Conservation (phyloP, 2,113 vertebrate genomes). For the Amia ocellicauda region DNA sequence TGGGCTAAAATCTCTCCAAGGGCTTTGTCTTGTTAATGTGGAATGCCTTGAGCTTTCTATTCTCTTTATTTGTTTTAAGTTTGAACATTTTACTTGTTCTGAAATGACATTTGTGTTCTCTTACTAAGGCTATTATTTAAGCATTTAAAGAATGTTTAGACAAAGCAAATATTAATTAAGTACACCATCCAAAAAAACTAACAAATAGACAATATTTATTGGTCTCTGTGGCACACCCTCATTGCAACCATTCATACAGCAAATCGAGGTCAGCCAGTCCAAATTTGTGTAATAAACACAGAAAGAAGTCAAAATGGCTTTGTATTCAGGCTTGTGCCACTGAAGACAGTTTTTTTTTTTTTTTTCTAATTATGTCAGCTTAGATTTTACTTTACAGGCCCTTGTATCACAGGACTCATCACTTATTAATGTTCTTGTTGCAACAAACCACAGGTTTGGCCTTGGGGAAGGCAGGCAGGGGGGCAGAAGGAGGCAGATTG, state of each 20-base stretch:
- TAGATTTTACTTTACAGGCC: neutral
- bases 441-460: slow-evolving; percentile 6
- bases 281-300: neutral
- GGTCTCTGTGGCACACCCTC: neutral
- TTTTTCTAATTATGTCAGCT: slow-evolving; percentile 8
- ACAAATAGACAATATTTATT: too few relatives aligned
- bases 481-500: neutral
- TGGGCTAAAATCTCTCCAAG: too few relatives aligned
- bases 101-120: too few relatives aligned
- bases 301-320: neutral
- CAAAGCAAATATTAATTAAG: too few relatives aligned
- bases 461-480: neutral
- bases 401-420: slow-evolving; percentile 2
- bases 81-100: too few relatives aligned
- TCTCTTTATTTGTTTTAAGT: too few relatives aligned
- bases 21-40: too few relatives aligned
- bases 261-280: neutral
- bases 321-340: neutral
- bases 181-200: too few relatives aligned
- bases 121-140: too few relatives aligned
- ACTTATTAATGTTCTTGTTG: slow-evolving; percentile 5
- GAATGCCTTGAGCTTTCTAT: too few relatives aligned
- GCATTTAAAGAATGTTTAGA: too few relatives aligned
- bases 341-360: neutral
- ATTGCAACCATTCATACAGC: neutral